A percentile compares a stretch with the other conserved stretches of the same genome.
These are phyloP conservation scores for Dermochelys coriacea DNA, from an alignment of 2,797 vertebrate genomes.

Conservation along the genomic window DNA sequence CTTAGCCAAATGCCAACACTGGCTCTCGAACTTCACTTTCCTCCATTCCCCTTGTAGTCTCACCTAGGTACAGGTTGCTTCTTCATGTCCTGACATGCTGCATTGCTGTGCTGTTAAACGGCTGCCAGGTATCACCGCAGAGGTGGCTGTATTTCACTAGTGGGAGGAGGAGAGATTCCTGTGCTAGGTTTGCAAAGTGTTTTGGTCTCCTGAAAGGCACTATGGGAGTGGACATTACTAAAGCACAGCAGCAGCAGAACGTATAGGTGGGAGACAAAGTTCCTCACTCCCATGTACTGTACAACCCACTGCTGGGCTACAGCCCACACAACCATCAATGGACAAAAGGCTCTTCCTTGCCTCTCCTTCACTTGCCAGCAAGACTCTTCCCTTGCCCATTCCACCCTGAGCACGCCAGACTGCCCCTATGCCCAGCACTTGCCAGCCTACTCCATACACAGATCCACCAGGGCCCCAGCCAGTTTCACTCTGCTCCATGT, in stretches of 20 bases:
- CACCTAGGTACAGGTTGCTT: not conserved
- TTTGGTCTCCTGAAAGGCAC: fast-evolving
- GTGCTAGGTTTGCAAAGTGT: not conserved
- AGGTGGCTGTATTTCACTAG: not conserved
- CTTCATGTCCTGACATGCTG: no score
- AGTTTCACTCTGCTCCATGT: not conserved
- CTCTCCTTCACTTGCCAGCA: not conserved
- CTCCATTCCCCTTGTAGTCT: not conserved
- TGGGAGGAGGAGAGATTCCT: not conserved
- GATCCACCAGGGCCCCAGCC: not conserved
- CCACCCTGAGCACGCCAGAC: no score
- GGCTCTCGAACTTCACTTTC: not conserved
- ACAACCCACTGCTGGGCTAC: not conserved
- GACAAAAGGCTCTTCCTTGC: not conserved
- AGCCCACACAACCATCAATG: not conserved
- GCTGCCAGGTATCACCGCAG: not conserved
- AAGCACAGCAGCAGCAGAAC: not conserved
- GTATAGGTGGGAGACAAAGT: not conserved
- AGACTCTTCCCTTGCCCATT: not conserved
- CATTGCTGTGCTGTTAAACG: not conserved
- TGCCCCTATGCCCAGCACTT: not conserved
- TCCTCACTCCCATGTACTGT: not conserved
- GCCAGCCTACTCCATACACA: not conserved
- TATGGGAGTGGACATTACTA: fast-evolving
- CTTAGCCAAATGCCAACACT: not conserved